These are phyloP conservation scores for Molossus alvarezi DNA, from an alignment of 2,797 vertebrate genomes.

Conservation along the genomic window DNA sequence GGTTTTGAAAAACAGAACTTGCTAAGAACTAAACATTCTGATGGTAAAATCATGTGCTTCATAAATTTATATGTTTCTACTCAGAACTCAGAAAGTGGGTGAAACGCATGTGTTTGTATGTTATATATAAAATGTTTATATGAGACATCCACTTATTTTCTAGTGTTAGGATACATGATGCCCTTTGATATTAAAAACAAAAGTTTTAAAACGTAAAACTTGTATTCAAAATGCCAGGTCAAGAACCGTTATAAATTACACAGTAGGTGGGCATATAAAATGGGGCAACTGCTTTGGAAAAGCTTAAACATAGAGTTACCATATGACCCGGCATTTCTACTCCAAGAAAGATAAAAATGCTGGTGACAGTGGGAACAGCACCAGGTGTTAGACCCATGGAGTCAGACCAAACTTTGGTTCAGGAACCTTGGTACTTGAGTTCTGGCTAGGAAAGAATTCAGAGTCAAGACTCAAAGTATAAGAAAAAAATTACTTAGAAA, in stretches of 20 bases:
- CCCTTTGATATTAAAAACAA: background rate
- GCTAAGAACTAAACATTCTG: background rate
- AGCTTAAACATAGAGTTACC: background rate
- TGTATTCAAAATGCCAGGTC: background rate
- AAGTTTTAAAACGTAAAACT: background rate
- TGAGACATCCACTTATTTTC: constrained; percentile 2
- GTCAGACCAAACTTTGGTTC: too few species aligned
- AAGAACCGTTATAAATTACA: background rate
- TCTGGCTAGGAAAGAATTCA: too few species aligned
- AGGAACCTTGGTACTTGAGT: too few species aligned
- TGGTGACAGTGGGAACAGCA: too few species aligned
- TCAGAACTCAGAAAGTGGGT: background rate
- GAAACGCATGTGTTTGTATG: background rate
- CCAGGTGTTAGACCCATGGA: too few species aligned
- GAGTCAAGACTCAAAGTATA: too few species aligned
- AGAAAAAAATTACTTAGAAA: too few species aligned
- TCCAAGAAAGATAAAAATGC: background rate
- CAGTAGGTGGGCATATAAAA: background rate
- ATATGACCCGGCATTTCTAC: background rate
- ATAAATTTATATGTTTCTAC: constrained; percentile 12
- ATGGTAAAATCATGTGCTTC: background rate
- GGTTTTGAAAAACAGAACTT: background rate
- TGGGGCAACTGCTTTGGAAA: constrained; percentile 14
- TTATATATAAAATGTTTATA: background rate
- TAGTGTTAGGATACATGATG: background rate